phyloP scores from a whole-genome alignment of 2,797 vertebrate genomes.

The Tolypeutes matacus region DNA sequence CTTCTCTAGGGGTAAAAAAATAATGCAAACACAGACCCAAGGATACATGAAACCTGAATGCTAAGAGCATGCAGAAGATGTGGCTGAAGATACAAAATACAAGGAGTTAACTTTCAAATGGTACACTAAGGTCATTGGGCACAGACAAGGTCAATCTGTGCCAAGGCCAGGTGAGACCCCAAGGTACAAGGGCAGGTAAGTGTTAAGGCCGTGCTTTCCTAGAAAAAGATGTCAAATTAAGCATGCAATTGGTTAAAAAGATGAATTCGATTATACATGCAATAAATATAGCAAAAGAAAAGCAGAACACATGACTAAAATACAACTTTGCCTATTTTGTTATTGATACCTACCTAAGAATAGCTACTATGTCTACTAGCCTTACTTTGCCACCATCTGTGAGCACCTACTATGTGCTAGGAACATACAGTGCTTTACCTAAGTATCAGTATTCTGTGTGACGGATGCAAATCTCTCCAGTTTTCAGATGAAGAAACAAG shows the following conservation, averaged over 20 bases:
- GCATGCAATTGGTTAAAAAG: neutral
- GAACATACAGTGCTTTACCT: neutral
- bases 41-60: slow-evolving; percentile 70
- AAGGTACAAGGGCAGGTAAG: neutral
- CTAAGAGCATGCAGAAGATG: slow-evolving; percentile 66
- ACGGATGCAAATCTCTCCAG: neutral
- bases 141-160: neutral
- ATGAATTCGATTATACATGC: neutral
- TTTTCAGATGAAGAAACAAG: slow-evolving; percentile 1
- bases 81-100: slow-evolving; percentile 63
- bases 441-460: neutral
- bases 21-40: slow-evolving; percentile 74
- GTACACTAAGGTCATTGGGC: neutral
- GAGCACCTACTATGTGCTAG: neutral
- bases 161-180: neutral
- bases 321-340: neutral
- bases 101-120: slow-evolving; percentile 66
- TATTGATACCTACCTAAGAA: neutral
- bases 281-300: neutral
- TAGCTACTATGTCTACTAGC: neutral
- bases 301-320: neutral
- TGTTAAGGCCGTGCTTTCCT: slow-evolving; percentile 43
- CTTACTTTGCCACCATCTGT: neutral
- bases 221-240: slow-evolving; percentile 64
- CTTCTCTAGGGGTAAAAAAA: slow-evolving; percentile 80